A percentile compares a stretch with the other conserved stretches of the same genome.
Conservation (phyloP, 2,113 vertebrate species). For the Scalopus aquaticus region DNA sequence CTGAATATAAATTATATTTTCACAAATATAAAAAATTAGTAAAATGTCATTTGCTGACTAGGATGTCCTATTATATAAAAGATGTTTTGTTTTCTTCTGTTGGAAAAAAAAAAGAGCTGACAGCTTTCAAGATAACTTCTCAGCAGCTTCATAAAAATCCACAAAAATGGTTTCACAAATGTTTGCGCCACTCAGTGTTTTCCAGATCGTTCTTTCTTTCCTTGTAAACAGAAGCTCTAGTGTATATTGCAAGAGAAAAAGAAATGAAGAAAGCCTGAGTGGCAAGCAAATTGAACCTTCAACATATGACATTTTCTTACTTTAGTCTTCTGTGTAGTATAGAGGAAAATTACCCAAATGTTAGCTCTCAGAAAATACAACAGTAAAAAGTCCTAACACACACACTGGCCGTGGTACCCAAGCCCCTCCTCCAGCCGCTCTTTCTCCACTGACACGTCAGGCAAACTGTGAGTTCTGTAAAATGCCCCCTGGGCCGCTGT, state of each 20-base stretch:
- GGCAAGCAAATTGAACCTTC: not conserved
- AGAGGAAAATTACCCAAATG: not conserved
- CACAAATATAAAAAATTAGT: conserved; percentile 29
- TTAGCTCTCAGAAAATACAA: not conserved
- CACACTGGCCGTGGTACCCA: not conserved
- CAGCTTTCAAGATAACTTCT: conserved; percentile 45
- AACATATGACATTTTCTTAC: not conserved
- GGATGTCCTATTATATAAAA: not conserved
- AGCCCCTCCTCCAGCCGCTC: too few relatives aligned
- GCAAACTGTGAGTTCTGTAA: not conserved
- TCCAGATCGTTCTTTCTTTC: not conserved
- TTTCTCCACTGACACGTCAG: not conserved
- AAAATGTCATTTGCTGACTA: conserved; percentile 44
- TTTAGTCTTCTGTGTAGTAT: not conserved
- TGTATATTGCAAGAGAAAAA: not conserved
- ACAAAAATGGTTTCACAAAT: conserved; percentile 27
- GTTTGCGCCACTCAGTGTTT: conserved; percentile 25
- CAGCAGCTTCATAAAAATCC: conserved; percentile 49
- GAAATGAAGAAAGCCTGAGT: not conserved
- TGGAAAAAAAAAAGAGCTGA: not conserved
- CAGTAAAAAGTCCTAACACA: not conserved
- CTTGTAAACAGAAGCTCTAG: not conserved
- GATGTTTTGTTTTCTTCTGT: not conserved
- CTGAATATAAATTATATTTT: conserved; percentile 32
- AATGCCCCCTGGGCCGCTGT: not conserved